Base-by-base conservation (phyloP, 2,888 invertebrate genomes). In the Endotricha flammealis region DNA sequence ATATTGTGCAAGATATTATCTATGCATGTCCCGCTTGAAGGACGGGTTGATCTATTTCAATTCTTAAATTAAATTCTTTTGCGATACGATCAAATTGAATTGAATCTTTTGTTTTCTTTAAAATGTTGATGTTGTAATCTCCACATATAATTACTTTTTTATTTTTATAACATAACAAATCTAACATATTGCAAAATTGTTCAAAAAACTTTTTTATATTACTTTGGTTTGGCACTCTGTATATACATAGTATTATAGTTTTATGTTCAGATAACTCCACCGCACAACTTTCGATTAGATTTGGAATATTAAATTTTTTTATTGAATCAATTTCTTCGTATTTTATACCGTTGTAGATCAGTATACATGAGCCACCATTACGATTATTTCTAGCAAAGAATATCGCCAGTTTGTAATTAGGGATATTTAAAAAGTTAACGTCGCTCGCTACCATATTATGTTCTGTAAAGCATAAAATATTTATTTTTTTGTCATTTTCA, bases 381-480 rank as follows among this genome's bases (percentile, higher is more conserved):
- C 35, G 35, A n/a, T 33, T 41, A 8, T 32, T 8, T 12, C 40
- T 24, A 28, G 22, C 11, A 39, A n/a, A 13, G 12, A 8, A 14
- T 9, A 41, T 7, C 6, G 35, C 42, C 12, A 46, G 2, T 13
- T 14, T 36, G 22, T 16, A 46, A 20, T 40, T 39, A 6, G 33
- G 23, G 2, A 38, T 10, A 2, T 13, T 12, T 6, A 47, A 27
- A 3, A 30, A 32, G 1, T 2, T 12, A 13, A 28, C 30, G 20
- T 36, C 30, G 6, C 29, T 23, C 3, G 13, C 2, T 7, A 12
- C 36, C 42, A 47, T 47, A 9, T 47, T 47, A 17, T 44, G 47
- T 25, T 47, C 47, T 9, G 41, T 46, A 5, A 36, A 29, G 17
- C 43, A 46, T 25, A 46, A 22, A 4, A 46, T 25, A 35, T 47